Evolutionary conservation across 2,797 vertebrate species (phyloP), one percentile per base, ranked within the genome.

Genomic region (Ptychobarbus kaznakovi): DNA sequence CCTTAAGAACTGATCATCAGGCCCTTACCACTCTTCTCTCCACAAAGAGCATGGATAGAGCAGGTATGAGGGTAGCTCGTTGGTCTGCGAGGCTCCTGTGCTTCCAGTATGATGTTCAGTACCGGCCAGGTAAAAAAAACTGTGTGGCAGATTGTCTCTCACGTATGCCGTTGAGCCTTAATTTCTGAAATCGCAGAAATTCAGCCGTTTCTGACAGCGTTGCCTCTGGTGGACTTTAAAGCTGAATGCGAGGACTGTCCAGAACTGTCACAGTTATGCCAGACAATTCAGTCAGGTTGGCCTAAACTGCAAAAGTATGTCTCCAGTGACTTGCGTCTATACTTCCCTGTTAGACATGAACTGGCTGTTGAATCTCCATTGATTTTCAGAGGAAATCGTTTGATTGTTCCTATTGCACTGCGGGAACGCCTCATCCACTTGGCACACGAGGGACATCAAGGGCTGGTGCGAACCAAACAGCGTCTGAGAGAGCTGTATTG

Each of bases 21-120:
- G 86, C 69, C 40, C 82, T 84, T 58, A 84, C 69, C 13, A 84
- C 81, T 53, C 51, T 74, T 11, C 42, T 80, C 15, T 32, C 25
- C 65, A 83, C 66, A 80, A 83, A 80, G 38, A 51, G 63, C 46
- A 80, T 83, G 53, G 77, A 77, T 25, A 58, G 73, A 16, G 49
- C 73, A 11, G 63, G 75, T 12, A 78, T 87, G 80, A 78, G 35
- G n/a, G 61, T 78, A 22, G 69, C 53, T 16, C 4, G 10, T 63
- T 63, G 77, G 53, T 81, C 70, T 53, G 35, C 69, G 13, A 56
- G 56, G 20, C 80, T 68, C 18, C 28, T 82, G 58, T 70, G 73
- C 28, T 86, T 61, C 40, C 20, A 76, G 9, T 81, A 81, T 73
- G 46, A 82, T 25, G 10, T 86, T 16, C 32, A 61, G 16, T 68